These are phyloP conservation scores for Cyprinus carpio DNA, from an alignment of 2,113 vertebrate genomes.

Conservation along the genomic window DNA sequence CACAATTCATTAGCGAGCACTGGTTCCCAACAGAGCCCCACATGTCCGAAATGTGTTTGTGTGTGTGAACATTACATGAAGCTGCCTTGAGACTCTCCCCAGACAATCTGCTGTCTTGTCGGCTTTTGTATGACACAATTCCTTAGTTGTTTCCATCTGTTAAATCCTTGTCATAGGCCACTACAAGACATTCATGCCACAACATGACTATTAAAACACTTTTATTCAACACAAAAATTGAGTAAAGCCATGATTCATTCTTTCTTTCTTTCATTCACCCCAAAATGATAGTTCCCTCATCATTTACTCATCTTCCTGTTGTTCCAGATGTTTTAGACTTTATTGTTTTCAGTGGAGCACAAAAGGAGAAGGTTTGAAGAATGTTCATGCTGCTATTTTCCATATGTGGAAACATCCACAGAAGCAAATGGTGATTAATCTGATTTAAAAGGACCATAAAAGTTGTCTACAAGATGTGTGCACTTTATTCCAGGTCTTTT, in stretches of 20 bases:
- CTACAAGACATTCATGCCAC: background rate
- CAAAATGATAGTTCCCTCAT: no score
- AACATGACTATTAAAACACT: background rate
- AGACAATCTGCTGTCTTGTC: conserved; percentile 47
- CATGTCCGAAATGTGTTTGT: conserved; percentile 36
- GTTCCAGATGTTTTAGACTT: no score
- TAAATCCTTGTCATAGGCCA: conserved; percentile 7
- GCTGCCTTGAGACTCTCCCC: background rate
- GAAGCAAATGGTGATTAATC: background rate
- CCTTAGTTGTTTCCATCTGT: conserved; percentile 7
- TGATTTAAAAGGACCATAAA: background rate
- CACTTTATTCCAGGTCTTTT: background rate
- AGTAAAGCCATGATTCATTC: no score
- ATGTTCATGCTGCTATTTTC: background rate
- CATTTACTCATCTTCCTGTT: no score
- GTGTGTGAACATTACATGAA: conserved; percentile 27
- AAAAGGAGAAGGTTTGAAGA: no score
- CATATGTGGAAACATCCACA: background rate
- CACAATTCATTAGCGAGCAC: conserved; percentile 35
- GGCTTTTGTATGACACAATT: conserved; percentile 12
- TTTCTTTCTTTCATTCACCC: no score
- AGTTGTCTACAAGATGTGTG: background rate
- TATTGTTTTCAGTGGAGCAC: no score
- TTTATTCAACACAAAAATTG: no score
- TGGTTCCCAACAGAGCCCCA: conserved; percentile 38